Conservation (phyloP, 2,113 vertebrate genomes). For the Eretmochelys imbricata region DNA sequence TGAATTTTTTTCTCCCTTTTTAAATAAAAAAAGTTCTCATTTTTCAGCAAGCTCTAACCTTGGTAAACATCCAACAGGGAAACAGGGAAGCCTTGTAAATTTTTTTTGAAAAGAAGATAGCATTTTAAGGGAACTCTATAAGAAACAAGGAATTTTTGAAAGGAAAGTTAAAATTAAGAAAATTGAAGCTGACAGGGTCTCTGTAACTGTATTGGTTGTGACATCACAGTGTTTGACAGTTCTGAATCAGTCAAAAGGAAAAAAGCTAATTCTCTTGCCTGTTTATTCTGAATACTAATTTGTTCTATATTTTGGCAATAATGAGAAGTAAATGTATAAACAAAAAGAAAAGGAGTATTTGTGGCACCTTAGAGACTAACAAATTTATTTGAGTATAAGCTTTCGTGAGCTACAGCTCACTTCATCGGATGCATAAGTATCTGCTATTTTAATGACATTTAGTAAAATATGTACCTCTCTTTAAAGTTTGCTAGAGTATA, state of each 20-base stretch:
- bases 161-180: background rate
- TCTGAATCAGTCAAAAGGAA: background rate
- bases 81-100: background rate
- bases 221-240: background rate
- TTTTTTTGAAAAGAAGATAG: background rate
- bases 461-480: background rate
- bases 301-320: background rate
- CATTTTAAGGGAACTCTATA: background rate
- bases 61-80: background rate
- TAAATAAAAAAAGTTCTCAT: background rate
- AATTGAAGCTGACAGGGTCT: background rate
- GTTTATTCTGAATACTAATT: background rate
- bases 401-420: no score
- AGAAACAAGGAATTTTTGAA: background rate
- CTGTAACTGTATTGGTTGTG: background rate
- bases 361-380: no score
- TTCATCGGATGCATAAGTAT: background rate
- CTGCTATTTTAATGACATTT: background rate
- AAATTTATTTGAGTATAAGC: no score
- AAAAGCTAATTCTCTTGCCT: background rate
- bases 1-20: background rate
- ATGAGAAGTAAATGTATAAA: background rate
- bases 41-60: background rate
- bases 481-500: background rate
- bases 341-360: no score